Evolutionary conservation across 1,140 invertebrate genomes (phyloP).

Genomic region (Drusus annulatus): DNA sequence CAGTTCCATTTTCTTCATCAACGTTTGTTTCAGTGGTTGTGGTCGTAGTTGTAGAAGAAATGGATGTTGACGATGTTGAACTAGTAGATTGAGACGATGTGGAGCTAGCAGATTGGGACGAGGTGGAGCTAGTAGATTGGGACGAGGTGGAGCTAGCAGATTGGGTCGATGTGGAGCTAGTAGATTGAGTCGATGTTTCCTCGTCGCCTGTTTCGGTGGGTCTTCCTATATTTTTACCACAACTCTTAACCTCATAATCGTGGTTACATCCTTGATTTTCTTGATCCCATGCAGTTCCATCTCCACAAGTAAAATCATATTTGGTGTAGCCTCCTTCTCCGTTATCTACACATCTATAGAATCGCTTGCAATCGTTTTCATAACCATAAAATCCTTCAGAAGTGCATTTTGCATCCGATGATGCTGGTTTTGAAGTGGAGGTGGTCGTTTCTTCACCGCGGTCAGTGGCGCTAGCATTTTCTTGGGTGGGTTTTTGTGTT

Average conservation of each 20-base stretch:
- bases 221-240: conserved; percentile 44
- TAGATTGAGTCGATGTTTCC: conserved; percentile 51
- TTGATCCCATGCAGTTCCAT: conserved; percentile 78
- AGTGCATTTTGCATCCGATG: conserved; percentile 54
- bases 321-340: conserved; percentile 72
- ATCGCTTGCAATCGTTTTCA: conserved; percentile 75
- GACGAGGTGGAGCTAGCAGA: neutral
- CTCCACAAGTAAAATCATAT: conserved; percentile 77
- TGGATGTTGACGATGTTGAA: neutral
- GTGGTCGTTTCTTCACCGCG: conserved; percentile 25
- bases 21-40: conserved; percentile 36
- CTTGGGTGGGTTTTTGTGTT: conserved; percentile 55
- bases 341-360: conserved; percentile 79
- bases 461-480: conserved; percentile 50
- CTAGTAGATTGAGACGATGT: neutral
- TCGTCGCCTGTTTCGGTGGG: conserved; percentile 48
- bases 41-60: conserved; percentile 42
- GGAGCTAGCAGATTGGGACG: neutral
- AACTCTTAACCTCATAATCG: conserved; percentile 60
- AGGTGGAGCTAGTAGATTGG: neutral
- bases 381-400: conserved; percentile 74
- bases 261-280: conserved; percentile 75
- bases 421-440: conserved; percentile 36
- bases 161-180: conserved; percentile 47
- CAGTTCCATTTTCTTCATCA: conserved; percentile 31